Conservation (phyloP, 2,888 invertebrate genomes). For the Zonitis immaculata region DNA sequence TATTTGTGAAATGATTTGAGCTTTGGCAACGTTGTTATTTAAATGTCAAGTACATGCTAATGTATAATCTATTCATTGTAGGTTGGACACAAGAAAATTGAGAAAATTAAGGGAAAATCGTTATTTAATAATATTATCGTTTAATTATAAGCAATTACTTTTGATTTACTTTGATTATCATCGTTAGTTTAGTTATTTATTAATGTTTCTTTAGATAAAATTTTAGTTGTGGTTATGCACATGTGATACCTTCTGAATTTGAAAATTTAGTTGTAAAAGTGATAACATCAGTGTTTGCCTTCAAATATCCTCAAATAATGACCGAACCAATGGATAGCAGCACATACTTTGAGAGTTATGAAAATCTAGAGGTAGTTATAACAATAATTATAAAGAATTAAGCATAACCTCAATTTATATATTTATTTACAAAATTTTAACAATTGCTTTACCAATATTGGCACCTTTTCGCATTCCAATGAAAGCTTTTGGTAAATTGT, state of each 20-base stretch:
- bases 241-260: not conserved
- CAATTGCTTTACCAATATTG: constrained; percentile 67
- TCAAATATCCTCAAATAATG: not conserved
- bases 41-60: too few relatives aligned
- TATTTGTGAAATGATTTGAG: too few relatives aligned
- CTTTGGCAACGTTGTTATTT: too few relatives aligned
- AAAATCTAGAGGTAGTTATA: constrained; percentile 68
- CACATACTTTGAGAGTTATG: constrained; percentile 67
- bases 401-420: constrained; percentile 10
- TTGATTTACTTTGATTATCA: too few relatives aligned
- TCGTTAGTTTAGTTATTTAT: too few relatives aligned
- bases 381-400: not conserved
- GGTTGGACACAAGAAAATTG: not conserved
- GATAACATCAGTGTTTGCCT: not conserved
- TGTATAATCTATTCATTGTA: not conserved
- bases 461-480: constrained; percentile 58
- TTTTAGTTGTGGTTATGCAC: too few relatives aligned
- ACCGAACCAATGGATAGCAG: constrained; percentile 37
- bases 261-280: not conserved
- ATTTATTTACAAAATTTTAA: constrained; percentile 51
- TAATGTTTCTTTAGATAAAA: too few relatives aligned
- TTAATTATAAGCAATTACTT: too few relatives aligned
- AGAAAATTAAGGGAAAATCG: too few relatives aligned
- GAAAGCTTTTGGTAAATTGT: constrained; percentile 67
- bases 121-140: too few relatives aligned